These are phyloP conservation scores for Plestiodon gilberti DNA, from an alignment of 2,113 vertebrate genomes.

Conservation along the genomic window DNA sequence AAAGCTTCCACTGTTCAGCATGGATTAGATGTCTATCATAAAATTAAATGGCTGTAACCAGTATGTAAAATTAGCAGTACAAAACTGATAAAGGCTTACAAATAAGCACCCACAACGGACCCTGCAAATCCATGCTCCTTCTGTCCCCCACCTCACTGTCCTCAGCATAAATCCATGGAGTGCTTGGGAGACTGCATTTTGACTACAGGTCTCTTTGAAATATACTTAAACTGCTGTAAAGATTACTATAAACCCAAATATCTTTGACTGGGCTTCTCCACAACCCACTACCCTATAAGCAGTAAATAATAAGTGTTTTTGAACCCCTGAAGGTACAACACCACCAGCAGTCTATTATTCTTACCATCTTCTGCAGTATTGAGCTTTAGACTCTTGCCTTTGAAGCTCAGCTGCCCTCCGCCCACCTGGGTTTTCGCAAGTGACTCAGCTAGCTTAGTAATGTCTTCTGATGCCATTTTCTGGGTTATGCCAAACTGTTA, in stretches of 20 bases:
- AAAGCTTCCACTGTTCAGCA: background rate
- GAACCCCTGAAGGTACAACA: background rate
- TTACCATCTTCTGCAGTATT: conserved; percentile 92
- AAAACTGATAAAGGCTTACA: background rate
- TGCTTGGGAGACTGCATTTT: background rate
- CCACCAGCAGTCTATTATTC: conserved; percentile 42
- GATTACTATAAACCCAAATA: background rate
- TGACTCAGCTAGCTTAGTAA: conserved; percentile 87
- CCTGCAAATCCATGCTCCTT: background rate
- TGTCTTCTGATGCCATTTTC: conserved; percentile 93
- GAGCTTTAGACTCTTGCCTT: conserved; percentile 92
- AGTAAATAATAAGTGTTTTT: background rate
- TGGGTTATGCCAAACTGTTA: conserved; percentile 17
- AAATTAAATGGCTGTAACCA: background rate
- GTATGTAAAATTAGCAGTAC: background rate
- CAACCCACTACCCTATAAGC: background rate
- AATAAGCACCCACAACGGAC: background rate
- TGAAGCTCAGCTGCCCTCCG: conserved; percentile 93
- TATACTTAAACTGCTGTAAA: background rate
- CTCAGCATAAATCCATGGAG: background rate
- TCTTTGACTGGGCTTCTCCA: background rate
- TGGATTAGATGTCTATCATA: background rate
- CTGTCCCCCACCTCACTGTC: background rate
- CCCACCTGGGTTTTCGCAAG: conserved; percentile 91
- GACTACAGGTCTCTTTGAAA: background rate